A percentile compares a stretch with the other conserved stretches of the same genome.
Conservation (phyloP, 2,797 vertebrate genomes). For the Eulemur coronatus region DNA sequence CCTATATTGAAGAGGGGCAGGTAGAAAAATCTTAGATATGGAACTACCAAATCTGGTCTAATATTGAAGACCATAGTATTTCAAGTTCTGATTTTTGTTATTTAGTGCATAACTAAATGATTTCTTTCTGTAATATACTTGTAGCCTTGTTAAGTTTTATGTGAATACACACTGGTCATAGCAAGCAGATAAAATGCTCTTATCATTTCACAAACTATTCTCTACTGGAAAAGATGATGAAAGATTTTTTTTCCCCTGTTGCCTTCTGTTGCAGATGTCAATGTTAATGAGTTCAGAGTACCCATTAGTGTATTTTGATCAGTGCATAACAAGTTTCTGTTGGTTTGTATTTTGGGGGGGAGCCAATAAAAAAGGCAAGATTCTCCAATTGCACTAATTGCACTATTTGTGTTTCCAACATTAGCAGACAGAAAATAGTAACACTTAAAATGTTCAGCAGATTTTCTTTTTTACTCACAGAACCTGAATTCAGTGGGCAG, state of each 20-base stretch:
- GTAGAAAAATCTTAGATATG: slow-evolving; percentile 82
- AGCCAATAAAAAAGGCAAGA: slow-evolving; percentile 88
- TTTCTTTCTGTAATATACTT: slow-evolving; percentile 83
- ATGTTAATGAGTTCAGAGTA: slow-evolving; percentile 90
- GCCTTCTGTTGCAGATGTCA: slow-evolving; percentile 89
- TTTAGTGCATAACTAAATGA: slow-evolving; percentile 83
- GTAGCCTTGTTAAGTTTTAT: slow-evolving; percentile 89
- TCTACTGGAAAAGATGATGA: slow-evolving; percentile 81
- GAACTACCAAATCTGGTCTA: slow-evolving; percentile 80
- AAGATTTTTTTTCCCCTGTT: slow-evolving; percentile 83
- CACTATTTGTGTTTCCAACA: slow-evolving; percentile 91
- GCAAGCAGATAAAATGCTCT: slow-evolving; percentile 89
- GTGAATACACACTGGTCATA: slow-evolving; percentile 89
- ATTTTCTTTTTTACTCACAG: slow-evolving; percentile 80
- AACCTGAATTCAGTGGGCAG: slow-evolving; percentile 84
- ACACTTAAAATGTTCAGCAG: slow-evolving; percentile 94
- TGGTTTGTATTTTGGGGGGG: slow-evolving; percentile 79
- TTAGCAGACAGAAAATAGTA: slow-evolving; percentile 89
- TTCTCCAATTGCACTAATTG: slow-evolving; percentile 91
- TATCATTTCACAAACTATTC: slow-evolving; percentile 84
- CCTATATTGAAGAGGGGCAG: slow-evolving; percentile 87
- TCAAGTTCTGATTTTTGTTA: slow-evolving; percentile 82
- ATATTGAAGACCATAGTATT: slow-evolving; percentile 79
- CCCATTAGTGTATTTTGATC: slow-evolving; percentile 93
- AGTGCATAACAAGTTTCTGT: slow-evolving; percentile 90